These are phyloP conservation scores for Atherinosoma microstoma DNA, from an alignment of 2,797 vertebrate species.

Conservation along the genomic window DNA sequence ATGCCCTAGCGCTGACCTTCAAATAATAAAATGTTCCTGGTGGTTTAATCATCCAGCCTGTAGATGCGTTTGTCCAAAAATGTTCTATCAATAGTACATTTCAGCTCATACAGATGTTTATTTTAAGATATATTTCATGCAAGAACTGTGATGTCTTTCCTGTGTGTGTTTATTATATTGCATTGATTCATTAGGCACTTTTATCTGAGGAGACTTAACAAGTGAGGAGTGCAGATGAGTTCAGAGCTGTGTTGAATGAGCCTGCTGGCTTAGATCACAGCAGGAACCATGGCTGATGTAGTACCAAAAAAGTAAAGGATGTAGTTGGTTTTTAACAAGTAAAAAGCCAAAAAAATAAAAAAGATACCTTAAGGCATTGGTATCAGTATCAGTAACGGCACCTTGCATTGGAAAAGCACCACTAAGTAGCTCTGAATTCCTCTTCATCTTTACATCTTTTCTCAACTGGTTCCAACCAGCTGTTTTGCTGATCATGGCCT, in stretches of 20 bases:
- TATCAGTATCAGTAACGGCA: too few relatives aligned
- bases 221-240: not conserved
- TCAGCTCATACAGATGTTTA: conserved; percentile 22
- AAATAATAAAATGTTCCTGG: conserved; percentile 48
- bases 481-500: too few relatives aligned
- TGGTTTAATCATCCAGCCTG: conserved; percentile 55
- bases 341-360: too few relatives aligned
- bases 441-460: too few relatives aligned
- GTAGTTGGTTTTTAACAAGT: too few relatives aligned
- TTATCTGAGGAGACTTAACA: not conserved
- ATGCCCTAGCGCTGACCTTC: conserved; percentile 48
- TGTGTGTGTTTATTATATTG: not conserved
- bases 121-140: conserved; percentile 31
- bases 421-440: too few relatives aligned
- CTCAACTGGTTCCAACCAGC: too few relatives aligned
- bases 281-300: not conserved
- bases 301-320: not conserved
- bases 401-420: too few relatives aligned
- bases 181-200: not conserved
- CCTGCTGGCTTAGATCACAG: not conserved
- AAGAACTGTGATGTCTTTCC: conserved; percentile 4
- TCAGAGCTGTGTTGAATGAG: not conserved
- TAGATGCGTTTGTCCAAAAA: conserved; percentile 46
- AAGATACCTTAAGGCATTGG: too few relatives aligned
- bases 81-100: conserved; percentile 49